Conservation (phyloP, 2,113 vertebrate genomes). For the Archilochus colubris region DNA sequence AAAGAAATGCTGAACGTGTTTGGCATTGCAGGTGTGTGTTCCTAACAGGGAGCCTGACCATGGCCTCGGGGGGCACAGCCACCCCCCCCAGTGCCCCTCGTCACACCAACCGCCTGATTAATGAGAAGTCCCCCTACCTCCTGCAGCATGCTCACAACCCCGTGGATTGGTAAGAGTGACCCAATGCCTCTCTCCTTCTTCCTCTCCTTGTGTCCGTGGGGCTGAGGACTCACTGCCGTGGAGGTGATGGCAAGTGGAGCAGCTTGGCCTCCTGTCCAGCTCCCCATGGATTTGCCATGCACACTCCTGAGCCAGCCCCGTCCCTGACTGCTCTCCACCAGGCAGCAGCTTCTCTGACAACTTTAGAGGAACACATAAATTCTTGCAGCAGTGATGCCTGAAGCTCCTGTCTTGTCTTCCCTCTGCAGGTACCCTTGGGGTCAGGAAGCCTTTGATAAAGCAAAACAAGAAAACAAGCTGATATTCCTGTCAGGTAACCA, state of each 20-base stretch:
- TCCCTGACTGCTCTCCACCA: background rate
- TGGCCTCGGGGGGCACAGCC: conserved; percentile 79
- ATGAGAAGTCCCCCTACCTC: conserved; percentile 90
- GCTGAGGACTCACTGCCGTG: fast-evolving
- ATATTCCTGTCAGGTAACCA: conserved; percentile 92
- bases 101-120: conserved; percentile 82
- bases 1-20: background rate
- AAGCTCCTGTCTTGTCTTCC: background rate
- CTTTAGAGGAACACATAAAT: background rate
- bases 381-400: background rate
- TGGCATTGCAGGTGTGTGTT: conserved; percentile 55
- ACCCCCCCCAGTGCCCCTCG: background rate
- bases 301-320: fast-evolving
- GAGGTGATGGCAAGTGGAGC: fast-evolving
- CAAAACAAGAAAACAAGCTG: conserved; percentile 88
- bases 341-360: background rate
- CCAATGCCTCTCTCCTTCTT: background rate
- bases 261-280: background rate
- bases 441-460: conserved; percentile 91
- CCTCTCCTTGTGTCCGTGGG: fast-evolving
- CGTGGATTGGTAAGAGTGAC: conserved; percentile 87
- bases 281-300: fast-evolving
- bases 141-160: conserved; percentile 95
- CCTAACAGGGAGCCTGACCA: conserved; percentile 64
- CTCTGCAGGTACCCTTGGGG: conserved; percentile 90